phyloP scores from a whole-genome alignment of 2,113 vertebrate genomes.

The Orientallactaga bullata region DNA sequence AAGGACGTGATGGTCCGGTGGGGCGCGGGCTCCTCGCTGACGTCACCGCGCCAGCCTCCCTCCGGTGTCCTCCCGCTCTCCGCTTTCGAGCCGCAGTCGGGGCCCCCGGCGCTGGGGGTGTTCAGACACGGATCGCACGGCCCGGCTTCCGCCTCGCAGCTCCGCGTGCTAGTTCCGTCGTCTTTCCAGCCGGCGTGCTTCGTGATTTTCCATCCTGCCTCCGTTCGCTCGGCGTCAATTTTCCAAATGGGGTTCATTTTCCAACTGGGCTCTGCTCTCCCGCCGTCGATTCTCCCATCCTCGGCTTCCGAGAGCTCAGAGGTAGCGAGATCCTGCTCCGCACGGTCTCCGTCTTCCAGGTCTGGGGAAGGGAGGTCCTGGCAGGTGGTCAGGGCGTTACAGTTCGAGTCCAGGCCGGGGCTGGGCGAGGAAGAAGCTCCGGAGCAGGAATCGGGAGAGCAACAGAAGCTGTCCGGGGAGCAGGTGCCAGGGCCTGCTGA shows the following conservation, averaged over 20 bases:
- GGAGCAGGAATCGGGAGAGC: conserved; percentile 62
- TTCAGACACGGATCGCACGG: conserved; percentile 45
- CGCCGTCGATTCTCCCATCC: conserved; percentile 66
- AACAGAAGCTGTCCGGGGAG: conserved; percentile 86
- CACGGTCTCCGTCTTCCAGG: conserved; percentile 57
- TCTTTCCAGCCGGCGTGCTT: conserved; percentile 61
- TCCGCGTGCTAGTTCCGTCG: conserved; percentile 26
- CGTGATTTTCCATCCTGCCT: conserved; percentile 62
- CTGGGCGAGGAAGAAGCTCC: background rate
- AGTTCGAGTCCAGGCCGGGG: conserved; percentile 84
- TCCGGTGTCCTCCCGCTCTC: conserved; percentile 51
- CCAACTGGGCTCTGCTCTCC: conserved; percentile 76
- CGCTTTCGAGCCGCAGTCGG: conserved; percentile 39
- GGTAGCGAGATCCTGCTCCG: conserved; percentile 62
- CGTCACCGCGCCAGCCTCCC: conserved; percentile 75
- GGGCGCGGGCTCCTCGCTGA: conserved; percentile 76
- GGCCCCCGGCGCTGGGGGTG: background rate
- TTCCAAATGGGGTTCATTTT: conserved; percentile 82
- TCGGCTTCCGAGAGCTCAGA: conserved; percentile 72
- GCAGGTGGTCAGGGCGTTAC: conserved; percentile 82
- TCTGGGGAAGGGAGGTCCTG: rapidly evolving
- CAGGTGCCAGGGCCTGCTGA: conserved; percentile 34
- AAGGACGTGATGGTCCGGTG: conserved; percentile 92
- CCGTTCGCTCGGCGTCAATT: conserved; percentile 67
- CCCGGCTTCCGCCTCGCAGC: conserved; percentile 59